Evolutionary conservation across 2,888 invertebrate genomes (phyloP), one percentile per base, ranked within the genome.

Genomic region (Vesta saturnalis): DNA sequence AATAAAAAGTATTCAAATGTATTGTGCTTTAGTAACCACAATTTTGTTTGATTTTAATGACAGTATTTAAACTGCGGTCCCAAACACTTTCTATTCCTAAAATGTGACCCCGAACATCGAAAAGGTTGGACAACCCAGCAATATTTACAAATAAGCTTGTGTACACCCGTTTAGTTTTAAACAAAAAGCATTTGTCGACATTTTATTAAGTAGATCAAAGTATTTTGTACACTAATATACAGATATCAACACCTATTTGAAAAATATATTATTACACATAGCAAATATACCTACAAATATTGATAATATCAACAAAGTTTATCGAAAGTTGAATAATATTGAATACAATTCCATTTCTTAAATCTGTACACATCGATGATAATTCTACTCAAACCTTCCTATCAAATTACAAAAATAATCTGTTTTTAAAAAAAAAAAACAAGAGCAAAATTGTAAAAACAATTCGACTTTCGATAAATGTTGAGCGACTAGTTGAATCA

Each of bases 401-500:
- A 69, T 60, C 64, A 64, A 35, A 60, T 69, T 74, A 74, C 72
- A 73, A 74, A 77, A 76, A 76, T 76, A 76, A 74, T 75, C 72
- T 74, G 72, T 73, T 8, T 43, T n/a, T 6, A n/a, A n/a, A 69
- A 71, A 55, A 61, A 66, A 72, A 65, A n/a, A n/a, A n/a, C n/a
- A n/a, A n/a, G n/a, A n/a, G n/a, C n/a, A n/a, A n/a, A n/a, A n/a
- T n/a, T 59, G 59, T 64, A 60, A 55, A 64, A 57, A 70, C 69
- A 70, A 71, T 69, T 71, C 15, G 49, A 66, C 64, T 70, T 73
- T 71, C 70, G 39, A 55, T 54, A 70, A 64, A 78, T 73, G 76
- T 77, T 79, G 79, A 82, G 80, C 79, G 83, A 83, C 83, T 83
- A 83, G 83, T 81, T 79, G 74, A 78, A 83, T 83, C 83, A 83